These are phyloP conservation scores for Mesopsocus fuscifrons DNA, from an alignment of 2,888 invertebrate genomes.

Conservation along the genomic window DNA sequence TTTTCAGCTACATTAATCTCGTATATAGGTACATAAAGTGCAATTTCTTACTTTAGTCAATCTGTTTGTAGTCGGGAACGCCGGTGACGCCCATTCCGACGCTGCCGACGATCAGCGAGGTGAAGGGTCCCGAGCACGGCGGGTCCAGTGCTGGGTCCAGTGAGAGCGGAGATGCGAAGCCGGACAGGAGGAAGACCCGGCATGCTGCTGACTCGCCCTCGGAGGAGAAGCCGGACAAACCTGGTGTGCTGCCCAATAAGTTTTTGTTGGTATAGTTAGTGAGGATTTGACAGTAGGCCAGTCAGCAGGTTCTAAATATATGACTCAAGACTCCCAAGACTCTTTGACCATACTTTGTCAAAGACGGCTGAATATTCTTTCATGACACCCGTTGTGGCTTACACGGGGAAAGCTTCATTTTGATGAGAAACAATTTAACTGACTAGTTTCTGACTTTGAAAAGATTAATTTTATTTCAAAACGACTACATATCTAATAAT, in stretches of 20 bases:
- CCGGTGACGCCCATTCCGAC: slow-evolving; percentile 65
- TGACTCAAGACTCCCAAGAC: no score
- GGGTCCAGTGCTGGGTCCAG: slow-evolving; percentile 34
- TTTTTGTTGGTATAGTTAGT: slow-evolving; percentile 8
- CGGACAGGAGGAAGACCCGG: slow-evolving; percentile 19
- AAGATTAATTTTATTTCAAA: no score
- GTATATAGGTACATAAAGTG: no score
- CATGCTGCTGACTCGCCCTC: slow-evolving; percentile 22
- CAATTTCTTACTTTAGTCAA: no score
- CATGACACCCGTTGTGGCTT: no score
- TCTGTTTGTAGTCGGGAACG: slow-evolving; percentile 30
- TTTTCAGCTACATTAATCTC: no score
- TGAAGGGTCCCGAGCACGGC: slow-evolving; percentile 41
- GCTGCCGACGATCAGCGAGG: slow-evolving; percentile 77
- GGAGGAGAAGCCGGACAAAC: slow-evolving; percentile 18
- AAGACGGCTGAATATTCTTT: no score
- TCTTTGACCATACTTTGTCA: no score
- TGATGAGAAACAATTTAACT: no score
- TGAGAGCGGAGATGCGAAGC: slow-evolving; percentile 26
- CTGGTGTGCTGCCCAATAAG: slow-evolving; percentile 4
- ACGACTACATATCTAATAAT: no score
- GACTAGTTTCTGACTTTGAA: no score
- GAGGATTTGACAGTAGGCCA: slow-evolving; percentile 9
- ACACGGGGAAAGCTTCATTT: no score
- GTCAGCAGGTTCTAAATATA: slow-evolving; percentile 2